phyloP scores from a whole-genome alignment of 2,888 invertebrate species.

The Philaethria dido region DNA sequence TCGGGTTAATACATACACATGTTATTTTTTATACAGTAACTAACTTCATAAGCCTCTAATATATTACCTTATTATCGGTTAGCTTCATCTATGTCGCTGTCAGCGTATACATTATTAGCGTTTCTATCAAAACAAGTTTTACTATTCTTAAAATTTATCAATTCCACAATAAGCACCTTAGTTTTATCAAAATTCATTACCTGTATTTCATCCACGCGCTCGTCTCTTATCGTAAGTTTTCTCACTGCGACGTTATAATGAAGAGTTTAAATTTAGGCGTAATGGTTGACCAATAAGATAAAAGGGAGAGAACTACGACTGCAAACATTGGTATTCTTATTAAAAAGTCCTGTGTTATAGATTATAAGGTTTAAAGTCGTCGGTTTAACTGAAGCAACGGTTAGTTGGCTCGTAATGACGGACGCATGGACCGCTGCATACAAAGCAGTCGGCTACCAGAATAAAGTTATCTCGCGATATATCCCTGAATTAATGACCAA shows the following conservation, averaged over 20 bases:
- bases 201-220: constrained; percentile 74
- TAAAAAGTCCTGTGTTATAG: constrained; percentile 45
- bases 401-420: constrained; percentile 75
- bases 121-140: constrained; percentile 57
- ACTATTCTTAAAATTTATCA: constrained; percentile 57
- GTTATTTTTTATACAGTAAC: constrained; percentile 46
- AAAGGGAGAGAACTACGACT: constrained; percentile 75
- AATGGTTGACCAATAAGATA: constrained; percentile 84
- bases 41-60: constrained; percentile 49
- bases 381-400: constrained; percentile 42
- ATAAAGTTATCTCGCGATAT: constrained; percentile 83
- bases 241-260: constrained; percentile 81
- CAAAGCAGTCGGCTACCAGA: constrained; percentile 83
- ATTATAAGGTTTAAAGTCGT: constrained; percentile 53
- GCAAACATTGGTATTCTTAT: constrained; percentile 51
- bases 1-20: constrained; percentile 45
- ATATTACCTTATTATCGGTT: constrained; percentile 54
- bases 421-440: constrained; percentile 80
- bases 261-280: constrained; percentile 84
- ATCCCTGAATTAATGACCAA: constrained; percentile 82
- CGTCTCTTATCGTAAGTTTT: constrained; percentile 76
- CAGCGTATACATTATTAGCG: constrained; percentile 56
- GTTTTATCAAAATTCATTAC: constrained; percentile 79
- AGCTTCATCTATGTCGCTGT: constrained; percentile 56
- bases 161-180: constrained; percentile 56